phyloP scores from a whole-genome alignment of 2,888 invertebrate genomes.

The Anthrax anthrax region DNA sequence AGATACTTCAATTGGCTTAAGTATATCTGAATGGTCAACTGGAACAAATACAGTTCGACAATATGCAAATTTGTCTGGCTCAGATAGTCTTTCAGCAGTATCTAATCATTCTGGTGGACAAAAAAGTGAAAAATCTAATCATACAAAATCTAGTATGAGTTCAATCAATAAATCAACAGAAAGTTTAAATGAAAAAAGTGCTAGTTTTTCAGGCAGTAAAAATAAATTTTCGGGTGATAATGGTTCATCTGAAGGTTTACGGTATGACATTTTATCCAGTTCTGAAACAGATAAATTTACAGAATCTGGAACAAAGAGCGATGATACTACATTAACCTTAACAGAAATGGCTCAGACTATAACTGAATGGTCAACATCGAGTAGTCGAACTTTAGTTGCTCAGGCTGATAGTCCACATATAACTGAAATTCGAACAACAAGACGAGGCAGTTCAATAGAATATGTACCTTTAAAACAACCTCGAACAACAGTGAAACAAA shows the following conservation, averaged over 20 bases:
- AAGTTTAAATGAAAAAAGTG: conserved; percentile 32
- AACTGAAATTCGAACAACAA: conserved; percentile 12
- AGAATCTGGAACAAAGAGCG: conserved; percentile 61
- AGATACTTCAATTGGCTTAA: conserved; percentile 72
- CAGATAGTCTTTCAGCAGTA: conserved; percentile 42
- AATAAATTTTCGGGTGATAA: conserved; percentile 33
- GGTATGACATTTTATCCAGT: conserved; percentile 46
- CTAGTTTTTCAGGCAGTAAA: conserved; percentile 25
- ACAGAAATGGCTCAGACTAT: conserved; percentile 63
- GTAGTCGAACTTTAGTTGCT: conserved; percentile 58
- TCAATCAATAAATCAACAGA: conserved; percentile 45
- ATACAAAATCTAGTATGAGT: conserved; percentile 41
- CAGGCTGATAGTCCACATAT: conserved; percentile 33
- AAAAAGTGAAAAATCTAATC: conserved; percentile 47
- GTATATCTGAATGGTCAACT: conserved; percentile 78
- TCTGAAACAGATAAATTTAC: conserved; percentile 44
- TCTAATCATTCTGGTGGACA: conserved; percentile 43
- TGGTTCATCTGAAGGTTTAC: conserved; percentile 33
- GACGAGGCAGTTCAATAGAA: conserved; percentile 21
- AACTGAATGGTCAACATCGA: conserved; percentile 72
- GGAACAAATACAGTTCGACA: conserved; percentile 73
- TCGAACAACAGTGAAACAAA: conserved; percentile 19
- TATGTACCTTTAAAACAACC: conserved; percentile 30
- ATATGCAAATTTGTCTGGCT: conserved; percentile 59
- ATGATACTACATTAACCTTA: conserved; percentile 57